Evolutionary conservation across 2,797 vertebrate species (phyloP), one percentile per base, ranked within the genome.

Genomic region (Brotula barbata): DNA sequence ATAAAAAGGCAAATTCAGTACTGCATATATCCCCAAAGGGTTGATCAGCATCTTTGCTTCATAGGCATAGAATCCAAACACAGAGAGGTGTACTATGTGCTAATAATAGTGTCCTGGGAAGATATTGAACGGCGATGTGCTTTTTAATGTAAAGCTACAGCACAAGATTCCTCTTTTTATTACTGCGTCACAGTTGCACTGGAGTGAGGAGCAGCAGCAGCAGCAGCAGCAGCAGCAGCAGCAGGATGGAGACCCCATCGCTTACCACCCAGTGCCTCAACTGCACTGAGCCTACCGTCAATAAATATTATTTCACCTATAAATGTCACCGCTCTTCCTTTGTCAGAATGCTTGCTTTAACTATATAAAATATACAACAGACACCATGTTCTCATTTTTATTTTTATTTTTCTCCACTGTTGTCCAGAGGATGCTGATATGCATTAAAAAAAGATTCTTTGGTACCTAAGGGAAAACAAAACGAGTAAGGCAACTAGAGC

Each of bases 401-500:
- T 87, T 86, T 51, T 75, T 56, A 57, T 31, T 44, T 68, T 68
- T 64, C 49, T 11, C 10, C 54, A 73, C 68, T 68, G 80, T 76
- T 78, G 77, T 63, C 43, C 43, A 48, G 25, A 68, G 51, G 71
- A 69, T 78, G 57, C 72, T 82, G 61, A 74, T 85, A 83, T 88
- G 80, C 78, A 78, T 83, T 66, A 3, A 69, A 78, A 87, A 88
- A 58, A 20, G 53, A 44, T 16, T 91, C 89, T 92, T 92, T 92
- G 91, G 91, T 92, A 87, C 79, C 87, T 87, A 90, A 83, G 49
- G 68, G 44, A 82, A 83, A 82, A 60, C 48, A 68, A 82, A 70
- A 77, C 39, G 73, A 68, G 83, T 89, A 92, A 92, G 90, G 90
- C 90, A 90, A 83, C 91, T 91, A 91, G 76, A 88, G 87, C 85